Percentiles rank a stretch among this genome's conserved stretches.
Conservation (phyloP, 2,797 vertebrate species). For the Trematomus bernacchii region DNA sequence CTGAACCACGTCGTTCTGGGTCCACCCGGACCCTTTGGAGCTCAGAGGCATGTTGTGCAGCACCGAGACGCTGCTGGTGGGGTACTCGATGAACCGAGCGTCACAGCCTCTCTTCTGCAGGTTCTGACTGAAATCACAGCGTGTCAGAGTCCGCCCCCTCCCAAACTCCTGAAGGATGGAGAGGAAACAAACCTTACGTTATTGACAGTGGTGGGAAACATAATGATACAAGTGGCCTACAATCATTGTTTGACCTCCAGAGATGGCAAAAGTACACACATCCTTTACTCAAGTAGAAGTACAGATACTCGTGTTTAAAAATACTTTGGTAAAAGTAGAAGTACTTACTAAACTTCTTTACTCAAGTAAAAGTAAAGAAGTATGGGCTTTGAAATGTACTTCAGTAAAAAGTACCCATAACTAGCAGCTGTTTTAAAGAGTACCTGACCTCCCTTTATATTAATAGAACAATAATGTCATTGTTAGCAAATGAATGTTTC, state of each 20-base stretch:
- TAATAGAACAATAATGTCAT: too few relatives aligned
- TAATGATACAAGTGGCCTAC: neutral
- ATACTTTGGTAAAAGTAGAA: too few relatives aligned
- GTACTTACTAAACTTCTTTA: too few relatives aligned
- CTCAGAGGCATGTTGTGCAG: slow-evolving; percentile 87
- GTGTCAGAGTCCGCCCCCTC: slow-evolving; percentile 84
- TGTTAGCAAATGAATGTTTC: too few relatives aligned
- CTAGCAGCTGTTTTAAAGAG: too few relatives aligned
- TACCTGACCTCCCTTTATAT: too few relatives aligned
- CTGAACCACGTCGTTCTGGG: slow-evolving; percentile 89
- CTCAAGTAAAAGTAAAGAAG: too few relatives aligned
- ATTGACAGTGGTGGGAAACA: neutral
- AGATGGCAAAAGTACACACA: too few relatives aligned
- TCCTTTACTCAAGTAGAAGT: too few relatives aligned
- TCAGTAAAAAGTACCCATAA: too few relatives aligned
- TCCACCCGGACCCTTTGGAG: slow-evolving; percentile 87
- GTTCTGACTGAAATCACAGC: slow-evolving; percentile 91
- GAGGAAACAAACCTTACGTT: neutral
- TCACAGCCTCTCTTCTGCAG: slow-evolving; percentile 89
- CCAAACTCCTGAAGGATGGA: slow-evolving; percentile 87
- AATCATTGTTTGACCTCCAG: neutral
- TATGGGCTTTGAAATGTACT: too few relatives aligned
- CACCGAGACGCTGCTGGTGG: slow-evolving; percentile 84
- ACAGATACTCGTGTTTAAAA: too few relatives aligned
- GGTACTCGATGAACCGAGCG: slow-evolving; percentile 85